Evolutionary conservation across 2,113 vertebrate species (phyloP).

Genomic region (Lophura nycthemera): DNA sequence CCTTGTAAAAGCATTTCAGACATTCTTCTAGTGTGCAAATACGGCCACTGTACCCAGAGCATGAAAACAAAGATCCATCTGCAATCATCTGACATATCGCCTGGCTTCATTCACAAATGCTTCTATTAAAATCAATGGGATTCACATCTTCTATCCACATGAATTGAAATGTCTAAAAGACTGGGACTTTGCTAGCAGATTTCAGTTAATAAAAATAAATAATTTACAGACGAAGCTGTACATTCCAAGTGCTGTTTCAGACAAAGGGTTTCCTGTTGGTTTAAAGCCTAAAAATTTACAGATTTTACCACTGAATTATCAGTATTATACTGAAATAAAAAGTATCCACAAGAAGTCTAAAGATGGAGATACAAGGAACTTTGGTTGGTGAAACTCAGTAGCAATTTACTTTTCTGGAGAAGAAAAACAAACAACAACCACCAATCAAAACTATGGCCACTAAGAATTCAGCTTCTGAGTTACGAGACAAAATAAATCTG

Average conservation of each 20-base stretch:
- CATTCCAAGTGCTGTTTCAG: background rate
- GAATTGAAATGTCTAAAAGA: background rate
- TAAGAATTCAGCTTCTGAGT: background rate
- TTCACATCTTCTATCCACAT: background rate
- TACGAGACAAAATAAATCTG: background rate
- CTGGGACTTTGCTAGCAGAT: background rate
- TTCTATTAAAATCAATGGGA: constrained; percentile 32
- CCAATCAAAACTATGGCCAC: background rate
- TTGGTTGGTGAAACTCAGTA: background rate
- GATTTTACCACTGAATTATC: background rate
- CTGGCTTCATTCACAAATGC: constrained; percentile 40
- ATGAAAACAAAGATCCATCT: constrained; percentile 20
- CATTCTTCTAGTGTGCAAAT: background rate
- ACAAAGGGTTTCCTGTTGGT: background rate
- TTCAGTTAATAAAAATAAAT: background rate
- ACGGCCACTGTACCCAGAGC: background rate
- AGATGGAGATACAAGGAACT: background rate
- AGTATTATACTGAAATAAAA: background rate
- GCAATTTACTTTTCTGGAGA: background rate
- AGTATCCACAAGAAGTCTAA: background rate
- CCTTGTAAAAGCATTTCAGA: constrained; percentile 15
- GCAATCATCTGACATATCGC: background rate
- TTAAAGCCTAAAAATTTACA: background rate
- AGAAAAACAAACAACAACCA: too few relatives aligned
- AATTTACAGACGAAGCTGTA: background rate